A percentile compares a stretch with the other conserved stretches of the same genome.
These are phyloP conservation scores for Cynoglossus semilaevis DNA, from an alignment of 2,113 vertebrate genomes.

Conservation along the genomic window DNA sequence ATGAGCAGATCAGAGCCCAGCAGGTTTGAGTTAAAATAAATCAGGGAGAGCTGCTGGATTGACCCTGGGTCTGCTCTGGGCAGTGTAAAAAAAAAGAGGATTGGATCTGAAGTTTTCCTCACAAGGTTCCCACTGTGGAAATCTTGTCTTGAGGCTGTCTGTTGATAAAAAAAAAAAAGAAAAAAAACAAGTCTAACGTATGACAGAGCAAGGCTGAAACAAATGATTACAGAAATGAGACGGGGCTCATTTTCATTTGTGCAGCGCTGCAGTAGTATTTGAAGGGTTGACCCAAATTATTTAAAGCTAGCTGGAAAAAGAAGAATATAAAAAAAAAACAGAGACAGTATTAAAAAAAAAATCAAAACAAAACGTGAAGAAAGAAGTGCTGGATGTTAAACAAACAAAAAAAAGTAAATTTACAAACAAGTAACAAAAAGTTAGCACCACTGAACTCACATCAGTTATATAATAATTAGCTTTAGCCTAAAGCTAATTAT, in stretches of 20 bases:
- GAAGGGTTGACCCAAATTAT: too few species aligned
- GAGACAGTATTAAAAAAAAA: too few species aligned
- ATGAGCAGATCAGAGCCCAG: constrained; percentile 47
- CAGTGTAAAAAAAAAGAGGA: constrained; percentile 45
- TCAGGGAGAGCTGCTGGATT: constrained; percentile 54
- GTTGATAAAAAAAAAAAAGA: constrained; percentile 23
- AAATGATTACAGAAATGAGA: background rate
- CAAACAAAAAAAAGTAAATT: too few species aligned
- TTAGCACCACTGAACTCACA: too few species aligned
- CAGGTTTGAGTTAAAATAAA: constrained; percentile 61
- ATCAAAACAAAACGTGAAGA: too few species aligned
- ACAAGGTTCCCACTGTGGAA: constrained; percentile 30
- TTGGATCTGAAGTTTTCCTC: constrained; percentile 52
- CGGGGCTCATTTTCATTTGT: background rate
- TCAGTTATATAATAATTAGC: too few species aligned
- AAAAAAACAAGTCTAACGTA: constrained; percentile 10
- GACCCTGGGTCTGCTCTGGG: constrained; percentile 52
- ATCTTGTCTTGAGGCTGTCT: constrained; percentile 28
- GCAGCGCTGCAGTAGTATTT: too few species aligned
- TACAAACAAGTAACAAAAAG: too few species aligned
- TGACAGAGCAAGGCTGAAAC: constrained; percentile 6
- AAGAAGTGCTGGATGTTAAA: too few species aligned
- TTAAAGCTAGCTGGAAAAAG: too few species aligned
- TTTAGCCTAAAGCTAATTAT: too few species aligned
- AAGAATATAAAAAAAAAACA: too few species aligned